Conservation (phyloP, 2,888 invertebrate species). For the Drosophila greeni region DNA sequence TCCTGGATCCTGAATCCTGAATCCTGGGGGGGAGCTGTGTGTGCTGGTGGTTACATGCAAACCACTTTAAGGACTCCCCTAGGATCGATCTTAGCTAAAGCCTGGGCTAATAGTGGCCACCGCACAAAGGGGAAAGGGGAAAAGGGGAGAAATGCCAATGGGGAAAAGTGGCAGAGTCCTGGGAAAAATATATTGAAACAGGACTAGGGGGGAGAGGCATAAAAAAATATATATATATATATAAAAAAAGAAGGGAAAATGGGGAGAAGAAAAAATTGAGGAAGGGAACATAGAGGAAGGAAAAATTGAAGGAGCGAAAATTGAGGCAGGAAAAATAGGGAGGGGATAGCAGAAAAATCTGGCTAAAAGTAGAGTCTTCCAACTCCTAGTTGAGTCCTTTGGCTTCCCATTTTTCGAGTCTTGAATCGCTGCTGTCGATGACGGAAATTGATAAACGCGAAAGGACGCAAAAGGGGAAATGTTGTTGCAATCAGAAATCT, state of each 20-base stretch:
- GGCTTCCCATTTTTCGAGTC: background rate
- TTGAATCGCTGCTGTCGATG: conserved; percentile 56
- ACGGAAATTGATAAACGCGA: conserved; percentile 72
- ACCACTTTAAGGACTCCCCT: conserved; percentile 63
- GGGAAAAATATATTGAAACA: conserved; percentile 44
- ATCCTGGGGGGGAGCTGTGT: background rate
- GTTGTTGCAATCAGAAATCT: conserved; percentile 54
- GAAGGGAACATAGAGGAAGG: too few species aligned
- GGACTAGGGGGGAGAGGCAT: conserved; percentile 18
- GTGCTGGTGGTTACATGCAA: conserved; percentile 34
- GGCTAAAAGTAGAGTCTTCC: conserved; percentile 32
- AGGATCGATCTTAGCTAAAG: conserved; percentile 66
- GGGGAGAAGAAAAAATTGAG: too few species aligned
- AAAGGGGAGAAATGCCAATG: conserved; percentile 23
- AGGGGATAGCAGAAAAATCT: conserved; percentile 3
- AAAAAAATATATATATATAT: background rate
- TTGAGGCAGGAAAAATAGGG: background rate
- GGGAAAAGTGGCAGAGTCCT: conserved; percentile 23
- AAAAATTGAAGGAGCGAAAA: too few species aligned
- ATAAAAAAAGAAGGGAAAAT: too few species aligned
- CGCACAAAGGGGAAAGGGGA: conserved; percentile 30
- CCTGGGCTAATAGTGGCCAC: conserved; percentile 62
- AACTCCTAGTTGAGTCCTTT: conserved; percentile 6
- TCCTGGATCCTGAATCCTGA: background rate
- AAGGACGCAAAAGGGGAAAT: conserved; percentile 56